Evolutionary conservation across 2,888 invertebrate genomes (phyloP), one percentile per base, ranked within the genome.

Genomic region (Caenorhabditis sp.): DNA sequence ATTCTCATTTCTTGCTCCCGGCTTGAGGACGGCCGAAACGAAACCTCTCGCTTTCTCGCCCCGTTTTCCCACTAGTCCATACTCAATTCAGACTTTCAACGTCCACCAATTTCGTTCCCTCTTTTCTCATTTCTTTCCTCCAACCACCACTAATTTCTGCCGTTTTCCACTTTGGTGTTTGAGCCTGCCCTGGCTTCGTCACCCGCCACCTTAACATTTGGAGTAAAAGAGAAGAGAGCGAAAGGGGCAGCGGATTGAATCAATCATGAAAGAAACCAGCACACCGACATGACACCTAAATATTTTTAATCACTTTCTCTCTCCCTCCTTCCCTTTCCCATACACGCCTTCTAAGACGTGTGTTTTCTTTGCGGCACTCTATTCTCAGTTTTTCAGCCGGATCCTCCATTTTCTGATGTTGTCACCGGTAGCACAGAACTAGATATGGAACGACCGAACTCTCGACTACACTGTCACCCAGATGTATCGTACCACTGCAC

Each of bases 381-480:
- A 40, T 40, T 40, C 13, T 40, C 40, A 6, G 1, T 37, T 62
- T 71, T 81, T 65, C 81, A 81, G 81, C 70, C 76, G 70, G 70
- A 76, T 65, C 60, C 76, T 56, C 67, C 81, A 11, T 60, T 67
- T 47, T 74, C 80, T 51, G 76, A 80, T 69, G 74, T 64, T 62
- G 69, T 74, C 50, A 74, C 74, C n/a, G 53, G 51, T 24, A 74
- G 69, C 44, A 79, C 67, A 26, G 80, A 81, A 50, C 3, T 71
- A 65, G 81, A 76, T 20, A 81, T 81, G 81, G 81, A 81, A 62
- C 61, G 72, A 20, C 68, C 71, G 4, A 62, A 64, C 50, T 72
- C 74, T 40, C 58, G 81, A 67, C 47, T 81, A 15, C 81, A 81
- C 44, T 76, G 76, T 69, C 74, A 71, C 26, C 76, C 76, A 0